These are phyloP conservation scores for Synanceia verrucosa DNA, from an alignment of 2,797 vertebrate genomes.

Conservation along the genomic window DNA sequence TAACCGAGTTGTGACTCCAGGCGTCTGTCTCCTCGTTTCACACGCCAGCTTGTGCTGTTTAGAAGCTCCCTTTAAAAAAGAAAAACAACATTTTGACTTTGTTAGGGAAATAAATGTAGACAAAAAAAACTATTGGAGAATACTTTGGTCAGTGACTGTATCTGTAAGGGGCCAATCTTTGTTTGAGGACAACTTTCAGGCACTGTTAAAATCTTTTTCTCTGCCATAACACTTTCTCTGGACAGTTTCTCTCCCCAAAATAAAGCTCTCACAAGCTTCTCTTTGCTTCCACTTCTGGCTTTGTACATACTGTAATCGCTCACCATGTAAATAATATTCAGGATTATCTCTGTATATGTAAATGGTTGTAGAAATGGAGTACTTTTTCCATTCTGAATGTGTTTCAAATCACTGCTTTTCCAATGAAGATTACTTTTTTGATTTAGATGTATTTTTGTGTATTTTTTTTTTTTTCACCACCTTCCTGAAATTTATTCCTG, in stretches of 20 bases:
- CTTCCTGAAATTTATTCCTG: slow-evolving; percentile 61
- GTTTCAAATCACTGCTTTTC: slow-evolving; percentile 68
- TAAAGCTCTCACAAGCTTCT: slow-evolving; percentile 33
- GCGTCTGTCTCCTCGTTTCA: slow-evolving; percentile 4
- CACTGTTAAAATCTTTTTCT: slow-evolving; percentile 48
- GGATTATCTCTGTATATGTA: slow-evolving; percentile 75
- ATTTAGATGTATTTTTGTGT: slow-evolving; percentile 65
- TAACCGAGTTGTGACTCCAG: slow-evolving; percentile 35
- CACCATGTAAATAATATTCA: slow-evolving; percentile 77
- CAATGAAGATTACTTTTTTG: slow-evolving; percentile 64
- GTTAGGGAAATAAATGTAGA: slow-evolving; percentile 9
- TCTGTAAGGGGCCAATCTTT: slow-evolving; percentile 40
- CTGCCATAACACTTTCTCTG: slow-evolving; percentile 51
- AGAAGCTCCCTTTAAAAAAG: slow-evolving; percentile 16
- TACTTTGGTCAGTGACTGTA: slow-evolving; percentile 32
- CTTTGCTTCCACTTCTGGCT: slow-evolving; percentile 51
- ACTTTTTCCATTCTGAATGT: slow-evolving; percentile 49
- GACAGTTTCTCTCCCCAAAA: slow-evolving; percentile 32
- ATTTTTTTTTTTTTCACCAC: slow-evolving; percentile 41
- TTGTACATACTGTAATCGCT: slow-evolving; percentile 80
- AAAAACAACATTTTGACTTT: slow-evolving; percentile 37
- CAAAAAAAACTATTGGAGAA: slow-evolving; percentile 27
- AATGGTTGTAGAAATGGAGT: slow-evolving; percentile 77
- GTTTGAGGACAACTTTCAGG: slow-evolving; percentile 57
- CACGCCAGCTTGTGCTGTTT: slow-evolving; percentile 26